Evolutionary conservation across 2,888 invertebrate species (phyloP).

Genomic region (Microctonus hyperodae): DNA sequence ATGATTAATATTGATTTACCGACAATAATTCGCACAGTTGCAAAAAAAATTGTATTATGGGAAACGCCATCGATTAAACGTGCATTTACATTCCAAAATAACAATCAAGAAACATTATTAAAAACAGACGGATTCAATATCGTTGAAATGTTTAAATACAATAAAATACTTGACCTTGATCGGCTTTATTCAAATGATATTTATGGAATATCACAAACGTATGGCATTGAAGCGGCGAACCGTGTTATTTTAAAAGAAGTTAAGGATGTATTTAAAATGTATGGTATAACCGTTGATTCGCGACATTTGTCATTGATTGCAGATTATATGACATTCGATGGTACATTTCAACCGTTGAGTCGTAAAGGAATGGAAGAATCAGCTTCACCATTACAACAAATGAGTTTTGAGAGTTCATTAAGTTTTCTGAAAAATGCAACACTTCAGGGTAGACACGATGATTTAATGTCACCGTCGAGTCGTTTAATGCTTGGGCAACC

Average conservation of each 20-base stretch:
- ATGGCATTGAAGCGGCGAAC: constrained; percentile 96
- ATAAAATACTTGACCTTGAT: constrained; percentile 79
- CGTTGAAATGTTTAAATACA: constrained; percentile 85
- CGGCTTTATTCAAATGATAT: constrained; percentile 93
- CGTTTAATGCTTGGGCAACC: constrained; percentile 87
- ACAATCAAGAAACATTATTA: constrained; percentile 69
- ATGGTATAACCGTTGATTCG: constrained; percentile 94
- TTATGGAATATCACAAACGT: constrained; percentile 86
- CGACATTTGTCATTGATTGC: constrained; percentile 92
- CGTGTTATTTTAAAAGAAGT: constrained; percentile 93
- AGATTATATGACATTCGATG: constrained; percentile 98
- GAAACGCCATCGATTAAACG: constrained; percentile 82
- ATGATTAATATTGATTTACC: constrained; percentile 78
- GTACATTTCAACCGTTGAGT: constrained; percentile 88
- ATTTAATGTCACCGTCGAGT: constrained; percentile 83
- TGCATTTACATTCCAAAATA: constrained; percentile 81
- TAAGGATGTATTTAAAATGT: constrained; percentile 94
- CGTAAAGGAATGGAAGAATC: constrained; percentile 88
- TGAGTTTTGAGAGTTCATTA: constrained; percentile 96
- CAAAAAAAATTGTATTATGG: constrained; percentile 77
- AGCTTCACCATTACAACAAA: constrained; percentile 95
- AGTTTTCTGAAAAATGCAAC: constrained; percentile 84
- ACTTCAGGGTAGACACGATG: constrained; percentile 75
- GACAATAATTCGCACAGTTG: constrained; percentile 75
- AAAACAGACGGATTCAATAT: constrained; percentile 98